A percentile compares a stretch with the other conserved stretches of the same genome.
phyloP scores from a whole-genome alignment of 1,140 invertebrate genomes.

The Zaprionus taronus region DNA sequence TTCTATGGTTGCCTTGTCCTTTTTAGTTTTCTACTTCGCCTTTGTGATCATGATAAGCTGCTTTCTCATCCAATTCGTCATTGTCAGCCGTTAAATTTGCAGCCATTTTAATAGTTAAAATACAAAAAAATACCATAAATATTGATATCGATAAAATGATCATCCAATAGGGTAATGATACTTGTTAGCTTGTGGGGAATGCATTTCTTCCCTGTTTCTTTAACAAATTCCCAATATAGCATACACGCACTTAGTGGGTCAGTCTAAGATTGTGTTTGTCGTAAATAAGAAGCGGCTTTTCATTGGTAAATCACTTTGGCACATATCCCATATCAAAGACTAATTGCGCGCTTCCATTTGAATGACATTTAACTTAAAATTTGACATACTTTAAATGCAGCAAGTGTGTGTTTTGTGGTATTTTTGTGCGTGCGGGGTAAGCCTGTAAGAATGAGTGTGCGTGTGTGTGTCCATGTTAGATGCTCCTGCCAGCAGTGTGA shows the following conservation, averaged over 20 bases:
- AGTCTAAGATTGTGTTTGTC: slow-evolving; percentile 15
- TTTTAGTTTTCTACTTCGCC: not conserved
- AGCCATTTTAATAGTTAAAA: slow-evolving; percentile 19
- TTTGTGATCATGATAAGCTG: slow-evolving; percentile 43
- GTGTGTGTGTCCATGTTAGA: slow-evolving; percentile 15
- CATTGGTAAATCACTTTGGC: slow-evolving; percentile 43
- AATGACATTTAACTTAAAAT: slow-evolving; percentile 80
- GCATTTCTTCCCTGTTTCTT: not conserved
- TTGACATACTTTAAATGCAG: slow-evolving; percentile 67
- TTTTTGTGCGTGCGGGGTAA: not conserved
- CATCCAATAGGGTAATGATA: not conserved
- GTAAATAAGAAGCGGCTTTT: slow-evolving; percentile 18
- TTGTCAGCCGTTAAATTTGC: slow-evolving; percentile 15
- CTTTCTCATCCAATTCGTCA: slow-evolving; percentile 27
- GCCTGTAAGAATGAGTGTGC: not conserved
- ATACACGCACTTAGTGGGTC: not conserved
- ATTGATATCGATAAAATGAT: not conserved
- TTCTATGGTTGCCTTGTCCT: slow-evolving; percentile 47
- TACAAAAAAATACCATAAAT: not conserved
- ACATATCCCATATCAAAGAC: slow-evolving; percentile 61
- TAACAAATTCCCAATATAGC: not conserved
- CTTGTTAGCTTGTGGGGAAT: not conserved
- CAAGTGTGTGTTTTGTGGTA: slow-evolving; percentile 35
- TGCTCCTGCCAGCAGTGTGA: slow-evolving; percentile 53
- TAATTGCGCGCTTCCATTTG: slow-evolving; percentile 72